Base-by-base conservation (phyloP, 2,113 vertebrate genomes). In the Meriones unguiculatus region DNA sequence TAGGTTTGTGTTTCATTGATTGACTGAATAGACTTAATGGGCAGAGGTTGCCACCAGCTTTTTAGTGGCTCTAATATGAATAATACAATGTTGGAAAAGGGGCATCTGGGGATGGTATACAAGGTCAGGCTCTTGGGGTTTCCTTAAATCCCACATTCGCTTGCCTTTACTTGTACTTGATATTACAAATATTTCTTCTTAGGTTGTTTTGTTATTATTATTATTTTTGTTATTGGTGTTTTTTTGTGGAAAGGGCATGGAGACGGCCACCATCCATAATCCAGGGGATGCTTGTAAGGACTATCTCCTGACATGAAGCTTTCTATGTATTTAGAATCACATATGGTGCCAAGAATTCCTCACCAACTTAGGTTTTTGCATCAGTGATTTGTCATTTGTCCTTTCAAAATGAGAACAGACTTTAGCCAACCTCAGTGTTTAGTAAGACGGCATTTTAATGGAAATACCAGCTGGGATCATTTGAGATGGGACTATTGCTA, bases 21-120 rank as follows among this genome's bases (percentile, higher is more conserved):
- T 89, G 77, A 77, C 80, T 95, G 91, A 32, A 70, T 93, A 69
- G 82, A 7, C 30, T 92, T 65, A 50, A 92, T n/a, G 32, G 52
- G 38, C 28, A 59, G 78, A 82, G 18, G 14, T 57, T 0, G 8
- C 38, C 78, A 17, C 25, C 2, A 22, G 10, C 52, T 90, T 24
- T 32, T 38, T 25, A 75, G 81, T 46, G 20, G 32, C n/a, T 35
- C 41, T 22, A 46, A n/a, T 93, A 75, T 20, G 41, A 70, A 72
- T 81, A 54, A 80, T 14, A 14, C 2, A n/a, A 41, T 28, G 30
- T 85, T 28, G 35, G 5, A 59, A 62, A 75, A 67, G 78, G 89
- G 38, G 2, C 32, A 62, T 57, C 13, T 30, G 38, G 4, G 20
- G 30, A n/a, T 77, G 12, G 5, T 59, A 8, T 50, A 52, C 52